phyloP scores from a whole-genome alignment of 2,797 vertebrate species.

The Notamacropus eugenii region DNA sequence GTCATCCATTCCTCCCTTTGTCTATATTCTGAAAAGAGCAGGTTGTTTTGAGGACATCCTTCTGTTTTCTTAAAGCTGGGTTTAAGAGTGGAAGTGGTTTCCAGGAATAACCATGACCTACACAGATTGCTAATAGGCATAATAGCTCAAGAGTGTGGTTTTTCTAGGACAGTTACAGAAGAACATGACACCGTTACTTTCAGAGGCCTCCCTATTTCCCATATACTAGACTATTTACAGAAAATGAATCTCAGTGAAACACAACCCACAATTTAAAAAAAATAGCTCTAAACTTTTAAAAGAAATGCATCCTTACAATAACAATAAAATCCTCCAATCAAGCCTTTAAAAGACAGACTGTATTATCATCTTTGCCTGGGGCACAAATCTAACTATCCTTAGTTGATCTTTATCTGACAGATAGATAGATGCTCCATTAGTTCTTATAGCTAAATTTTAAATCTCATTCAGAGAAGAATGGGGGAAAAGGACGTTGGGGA shows the following conservation, averaged over 20 bases:
- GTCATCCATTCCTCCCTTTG: neutral
- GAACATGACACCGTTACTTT: neutral
- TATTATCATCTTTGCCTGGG: slow-evolving; percentile 79
- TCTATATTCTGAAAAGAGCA: slow-evolving; percentile 3
- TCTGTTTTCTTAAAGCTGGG: neutral
- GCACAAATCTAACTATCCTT: slow-evolving; percentile 75
- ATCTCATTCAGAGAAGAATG: slow-evolving; percentile 73
- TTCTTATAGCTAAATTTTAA: slow-evolving; percentile 83
- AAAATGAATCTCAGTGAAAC: slow-evolving; percentile 42
- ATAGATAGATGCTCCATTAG: slow-evolving; percentile 78
- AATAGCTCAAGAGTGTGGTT: neutral
- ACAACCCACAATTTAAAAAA: slow-evolving; percentile 64
- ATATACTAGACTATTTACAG: neutral
- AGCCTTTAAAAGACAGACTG: slow-evolving; percentile 80
- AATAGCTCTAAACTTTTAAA: slow-evolving; percentile 78
- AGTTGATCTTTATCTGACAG: slow-evolving; percentile 85
- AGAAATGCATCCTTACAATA: slow-evolving; percentile 77
- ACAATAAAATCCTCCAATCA: slow-evolving; percentile 77
- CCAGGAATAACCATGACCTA: slow-evolving; percentile 9
- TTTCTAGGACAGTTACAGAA: neutral
- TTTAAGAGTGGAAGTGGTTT: neutral
- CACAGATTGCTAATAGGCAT: neutral
- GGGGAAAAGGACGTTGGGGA: slow-evolving; percentile 48
- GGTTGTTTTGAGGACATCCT: neutral
- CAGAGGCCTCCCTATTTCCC: neutral